Evolutionary conservation across 2,797 vertebrate species (phyloP), one percentile per base, ranked within the genome.

Genomic region (Argya squamiceps): DNA sequence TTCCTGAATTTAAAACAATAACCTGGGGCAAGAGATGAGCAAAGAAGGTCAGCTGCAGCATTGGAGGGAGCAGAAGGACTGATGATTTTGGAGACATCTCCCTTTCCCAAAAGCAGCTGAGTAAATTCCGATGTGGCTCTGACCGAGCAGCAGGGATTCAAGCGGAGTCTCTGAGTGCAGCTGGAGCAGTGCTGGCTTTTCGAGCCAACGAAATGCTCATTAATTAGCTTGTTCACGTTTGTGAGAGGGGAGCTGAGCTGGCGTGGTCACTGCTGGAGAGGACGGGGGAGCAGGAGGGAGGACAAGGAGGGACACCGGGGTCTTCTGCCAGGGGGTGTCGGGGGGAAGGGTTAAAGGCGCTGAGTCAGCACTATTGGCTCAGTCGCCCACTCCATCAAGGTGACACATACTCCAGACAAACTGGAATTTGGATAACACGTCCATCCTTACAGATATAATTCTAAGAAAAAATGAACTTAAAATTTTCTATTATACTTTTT

Each of bases 1-100:
- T 97, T 92, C 93, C 80, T 89, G 91, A 88, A 89, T 92, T 88
- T 83, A 83, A 91, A 96, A 78, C 81, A 92, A 92, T 83, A 84
- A 69, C 92, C 59, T 39, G 43, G 30, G 71, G 89, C 62, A 91
- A 92, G 85, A 95, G 73, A 85, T 78, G 71, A 89, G 73, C 62
- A 59, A n/a, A 85, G 60, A 49, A 85, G 73, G 65, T 85, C 89
- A 76, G 26, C 14, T 79, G 65, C 59, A 69, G 50, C 12, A 23
- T 26, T 63, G 39, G 67, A 59, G 74, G 58, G 50, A 93, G 47
- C 69, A 78, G 69, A 71, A 92, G 37, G 24, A 10, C 30, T 36
- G 37, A 15, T 75, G 47, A 17, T 49, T 90, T 92, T 27, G 69
- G 55, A 73, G 73, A 27, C 23, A 18, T 55, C 39, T 84, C 47